These are phyloP conservation scores for Hylaeus anthracinus DNA, from an alignment of 1,140 invertebrate genomes.

Conservation along the genomic window DNA sequence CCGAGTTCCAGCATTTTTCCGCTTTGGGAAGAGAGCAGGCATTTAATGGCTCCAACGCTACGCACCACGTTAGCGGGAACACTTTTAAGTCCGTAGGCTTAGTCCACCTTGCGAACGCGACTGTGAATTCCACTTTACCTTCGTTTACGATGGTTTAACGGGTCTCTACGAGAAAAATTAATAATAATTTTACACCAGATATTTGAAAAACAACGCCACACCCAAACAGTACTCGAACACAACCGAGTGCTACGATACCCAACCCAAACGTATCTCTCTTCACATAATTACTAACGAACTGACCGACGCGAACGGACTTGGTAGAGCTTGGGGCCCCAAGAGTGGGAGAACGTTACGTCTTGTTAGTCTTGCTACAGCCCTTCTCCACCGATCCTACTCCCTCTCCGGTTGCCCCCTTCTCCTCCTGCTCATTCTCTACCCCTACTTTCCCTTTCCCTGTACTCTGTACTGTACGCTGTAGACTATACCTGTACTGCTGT, in stretches of 20 bases:
- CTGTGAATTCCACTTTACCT: neutral
- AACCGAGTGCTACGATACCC: neutral
- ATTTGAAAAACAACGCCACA: constrained; percentile 47
- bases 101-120: neutral
- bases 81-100: neutral
- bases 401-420: neutral
- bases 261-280: constrained; percentile 23
- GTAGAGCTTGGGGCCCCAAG: constrained; percentile 38
- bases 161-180: neutral
- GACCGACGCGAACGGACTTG: constrained; percentile 54
- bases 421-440: constrained; percentile 5
- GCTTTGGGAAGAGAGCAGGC: neutral
- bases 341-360: constrained; percentile 31
- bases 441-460: constrained; percentile 2
- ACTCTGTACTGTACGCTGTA: neutral
- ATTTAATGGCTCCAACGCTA: neutral
- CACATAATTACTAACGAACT: constrained; percentile 56
- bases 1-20: constrained; percentile 2
- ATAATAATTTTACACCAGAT: neutral
- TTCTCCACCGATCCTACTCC: constrained; percentile 17
- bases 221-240: constrained; percentile 27
- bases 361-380: neutral
- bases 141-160: constrained; percentile 7
- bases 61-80: neutral
- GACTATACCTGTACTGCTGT: no score